Evolutionary conservation across 2,888 invertebrate species (phyloP).

Genomic region (Acleris emargana): DNA sequence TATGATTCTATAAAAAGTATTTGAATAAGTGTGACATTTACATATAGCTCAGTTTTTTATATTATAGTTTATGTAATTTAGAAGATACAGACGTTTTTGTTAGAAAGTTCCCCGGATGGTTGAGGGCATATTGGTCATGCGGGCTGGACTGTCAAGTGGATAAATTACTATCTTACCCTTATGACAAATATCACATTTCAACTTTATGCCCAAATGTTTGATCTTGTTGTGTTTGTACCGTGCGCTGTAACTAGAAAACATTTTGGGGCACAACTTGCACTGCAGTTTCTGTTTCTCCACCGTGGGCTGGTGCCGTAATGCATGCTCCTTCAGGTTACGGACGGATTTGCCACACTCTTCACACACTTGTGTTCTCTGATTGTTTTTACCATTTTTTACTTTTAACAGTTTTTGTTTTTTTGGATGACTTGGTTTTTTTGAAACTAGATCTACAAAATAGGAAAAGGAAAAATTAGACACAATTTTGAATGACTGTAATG

Average conservation of each 20-base stretch:
- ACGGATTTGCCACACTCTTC: slow-evolving; percentile 69
- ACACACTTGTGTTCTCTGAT: slow-evolving; percentile 56
- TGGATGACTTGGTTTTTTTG: slow-evolving; percentile 44
- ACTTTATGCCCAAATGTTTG: slow-evolving; percentile 65
- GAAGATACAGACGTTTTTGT: too few species aligned
- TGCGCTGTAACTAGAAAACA: slow-evolving; percentile 53
- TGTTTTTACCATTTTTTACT: slow-evolving; percentile 31
- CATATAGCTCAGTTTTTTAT: too few species aligned
- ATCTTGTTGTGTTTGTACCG: slow-evolving; percentile 60
- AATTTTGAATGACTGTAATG: background rate
- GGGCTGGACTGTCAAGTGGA: too few species aligned
- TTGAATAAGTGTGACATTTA: too few species aligned
- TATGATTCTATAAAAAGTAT: too few species aligned
- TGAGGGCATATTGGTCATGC: too few species aligned
- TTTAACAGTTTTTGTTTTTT: slow-evolving; percentile 41
- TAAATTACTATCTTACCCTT: slow-evolving; percentile 57
- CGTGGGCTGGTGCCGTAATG: slow-evolving; percentile 51
- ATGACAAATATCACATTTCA: slow-evolving; percentile 66
- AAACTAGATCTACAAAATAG: slow-evolving; percentile 41
- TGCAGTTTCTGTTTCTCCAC: slow-evolving; percentile 47
- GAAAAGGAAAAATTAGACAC: background rate
- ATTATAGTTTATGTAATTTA: too few species aligned
- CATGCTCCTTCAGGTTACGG: slow-evolving; percentile 58
- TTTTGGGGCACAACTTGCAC: slow-evolving; percentile 64
- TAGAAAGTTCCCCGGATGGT: too few species aligned